Conservation (phyloP, 1,140 invertebrate genomes). For the Papilio aristodemus region DNA sequence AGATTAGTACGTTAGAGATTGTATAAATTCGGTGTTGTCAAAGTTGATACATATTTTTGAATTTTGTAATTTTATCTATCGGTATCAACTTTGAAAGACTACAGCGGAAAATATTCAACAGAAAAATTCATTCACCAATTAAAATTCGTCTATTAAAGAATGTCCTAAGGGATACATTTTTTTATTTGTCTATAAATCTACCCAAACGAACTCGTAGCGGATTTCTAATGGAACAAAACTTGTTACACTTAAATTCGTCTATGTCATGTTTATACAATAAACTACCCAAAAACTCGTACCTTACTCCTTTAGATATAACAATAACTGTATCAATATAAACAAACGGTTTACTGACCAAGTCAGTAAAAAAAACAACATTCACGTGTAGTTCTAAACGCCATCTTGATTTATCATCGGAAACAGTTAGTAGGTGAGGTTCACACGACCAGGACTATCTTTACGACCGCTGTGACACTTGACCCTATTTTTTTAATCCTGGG, state of each 20-base stretch:
- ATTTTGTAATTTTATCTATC: too few relatives aligned
- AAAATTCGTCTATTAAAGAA: too few relatives aligned
- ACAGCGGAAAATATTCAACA: too few relatives aligned
- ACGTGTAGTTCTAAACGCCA: slow-evolving; percentile 30
- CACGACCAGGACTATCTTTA: slow-evolving; percentile 33
- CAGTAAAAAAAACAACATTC: not conserved
- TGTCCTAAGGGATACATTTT: too few relatives aligned
- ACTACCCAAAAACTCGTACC: not conserved
- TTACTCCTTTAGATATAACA: not conserved
- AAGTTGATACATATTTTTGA: too few relatives aligned
- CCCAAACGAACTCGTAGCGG: too few relatives aligned
- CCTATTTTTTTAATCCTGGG: slow-evolving; percentile 55
- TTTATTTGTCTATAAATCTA: too few relatives aligned
- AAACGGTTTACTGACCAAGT: not conserved
- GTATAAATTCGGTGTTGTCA: too few relatives aligned
- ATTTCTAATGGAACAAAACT: not conserved
- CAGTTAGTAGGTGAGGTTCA: slow-evolving; percentile 37
- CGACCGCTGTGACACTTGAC: slow-evolving; percentile 43
- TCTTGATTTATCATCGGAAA: slow-evolving; percentile 37
- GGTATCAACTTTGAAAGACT: too few relatives aligned
- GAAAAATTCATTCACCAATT: too few relatives aligned
- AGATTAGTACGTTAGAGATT: too few relatives aligned
- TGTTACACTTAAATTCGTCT: not conserved
- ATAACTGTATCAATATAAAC: slow-evolving; percentile 7
- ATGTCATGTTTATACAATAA: not conserved